Base-by-base conservation (phyloP, 2,888 invertebrate genomes). In the Trypoxylon attenuatum region DNA sequence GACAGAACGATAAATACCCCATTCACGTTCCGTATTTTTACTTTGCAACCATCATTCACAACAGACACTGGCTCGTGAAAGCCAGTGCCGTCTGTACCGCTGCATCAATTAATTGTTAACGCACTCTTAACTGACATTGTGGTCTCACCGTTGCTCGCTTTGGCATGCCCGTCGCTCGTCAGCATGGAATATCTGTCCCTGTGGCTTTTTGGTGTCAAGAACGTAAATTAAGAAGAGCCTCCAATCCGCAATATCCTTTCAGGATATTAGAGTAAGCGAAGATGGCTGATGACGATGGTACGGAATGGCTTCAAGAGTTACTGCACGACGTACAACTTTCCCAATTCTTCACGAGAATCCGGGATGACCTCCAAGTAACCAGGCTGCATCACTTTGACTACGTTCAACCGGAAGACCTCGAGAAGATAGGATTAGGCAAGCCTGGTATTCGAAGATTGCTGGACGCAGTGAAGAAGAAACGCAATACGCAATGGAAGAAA, bases 321-420 rank as follows among this genome's bases (percentile, higher is more conserved):
- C 88, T 98, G 75, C 91, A 92, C 69, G 96, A 97, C 87, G 96
- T 97, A 46, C 97, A 98, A 87, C 89, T 98, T 62, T 94, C 94
- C 75, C 96, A 97, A 87, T 98, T 98, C 88, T 93, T 95, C 83
- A 91, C 93, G 53, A 91, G 95, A 67, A 94, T 98, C 59, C 90
- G 96, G 70, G 97, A 98, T 89, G 96, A 98, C 84, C 90, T 97
- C 38, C 97, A 97, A 89, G 94, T 95, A 85, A 96, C 98, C 27
- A 90, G 96, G 65, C 88, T 98, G 79, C 94, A 96, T 52, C 99
- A 99, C 88, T 99, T 99, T 87, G 97, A 98, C 81, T 97, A 95
- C 90, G 98, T 99, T n/a, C 95, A 95, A 81, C 89, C 94, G 0
- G 97, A 97, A 76, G 98, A 99, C 88, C 89, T 99, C 82, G 97